Percentiles rank a stretch among this genome's conserved stretches.
These are phyloP conservation scores for Rhabditophanes sp. DNA, from an alignment of 2,888 invertebrate genomes.

Conservation along the genomic window DNA sequence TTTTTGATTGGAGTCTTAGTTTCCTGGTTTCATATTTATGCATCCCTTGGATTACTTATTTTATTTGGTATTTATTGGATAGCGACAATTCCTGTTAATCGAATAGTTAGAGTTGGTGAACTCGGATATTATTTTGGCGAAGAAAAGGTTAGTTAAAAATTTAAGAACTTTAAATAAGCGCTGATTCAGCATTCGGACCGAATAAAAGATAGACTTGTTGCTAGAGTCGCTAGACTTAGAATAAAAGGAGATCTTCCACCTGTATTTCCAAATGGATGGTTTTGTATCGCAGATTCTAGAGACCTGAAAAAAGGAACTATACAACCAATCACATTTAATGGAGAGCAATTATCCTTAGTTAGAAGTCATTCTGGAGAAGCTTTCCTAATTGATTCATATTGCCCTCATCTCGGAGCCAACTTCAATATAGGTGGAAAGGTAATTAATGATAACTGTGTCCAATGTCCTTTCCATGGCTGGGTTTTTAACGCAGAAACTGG, in stretches of 20 bases:
- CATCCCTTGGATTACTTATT: too few relatives aligned
- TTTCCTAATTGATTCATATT: constrained; percentile 65
- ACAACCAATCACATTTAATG: constrained; percentile 55
- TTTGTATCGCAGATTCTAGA: constrained; percentile 58
- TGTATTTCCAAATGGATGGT: constrained; percentile 79
- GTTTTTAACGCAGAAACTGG: constrained; percentile 62
- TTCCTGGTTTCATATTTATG: too few relatives aligned
- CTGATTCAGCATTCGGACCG: too few relatives aligned
- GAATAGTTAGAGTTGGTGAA: too few relatives aligned
- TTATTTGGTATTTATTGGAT: too few relatives aligned
- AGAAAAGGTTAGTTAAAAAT: too few relatives aligned
- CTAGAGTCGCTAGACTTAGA: too few relatives aligned
- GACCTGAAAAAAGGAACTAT: constrained; percentile 52
- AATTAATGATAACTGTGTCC: constrained; percentile 55
- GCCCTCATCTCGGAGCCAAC: constrained; percentile 76
- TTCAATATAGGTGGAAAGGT: constrained; percentile 60
- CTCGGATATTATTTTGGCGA: too few relatives aligned
- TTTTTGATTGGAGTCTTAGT: too few relatives aligned
- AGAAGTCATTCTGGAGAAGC: constrained; percentile 54
- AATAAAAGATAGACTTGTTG: too few relatives aligned
- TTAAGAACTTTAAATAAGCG: too few relatives aligned
- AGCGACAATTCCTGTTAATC: too few relatives aligned
- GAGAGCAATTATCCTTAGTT: constrained; percentile 55
- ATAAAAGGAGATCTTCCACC: constrained; percentile 58
- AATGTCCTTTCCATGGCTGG: constrained; percentile 81